Base-by-base conservation (phyloP, 2,888 invertebrate species). In the Tenthredo notha region DNA sequence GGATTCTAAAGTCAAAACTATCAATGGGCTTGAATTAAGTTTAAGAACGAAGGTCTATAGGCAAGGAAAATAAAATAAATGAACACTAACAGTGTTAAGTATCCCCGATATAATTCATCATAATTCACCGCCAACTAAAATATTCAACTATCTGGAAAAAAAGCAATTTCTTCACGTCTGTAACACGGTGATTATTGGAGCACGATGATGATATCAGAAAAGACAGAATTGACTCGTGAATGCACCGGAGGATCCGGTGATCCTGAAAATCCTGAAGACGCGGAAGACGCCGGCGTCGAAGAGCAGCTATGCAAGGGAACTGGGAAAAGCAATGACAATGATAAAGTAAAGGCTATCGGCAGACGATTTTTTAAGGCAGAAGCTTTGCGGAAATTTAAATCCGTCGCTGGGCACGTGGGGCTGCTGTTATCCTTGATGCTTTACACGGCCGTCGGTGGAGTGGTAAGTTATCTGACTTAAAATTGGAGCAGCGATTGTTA, bases 361-460 rank as follows among this genome's bases (percentile, higher is more conserved):
- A 83, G 70, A 21, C 61, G 47, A 43, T 85, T 87, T 29, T 80
- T 87, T 29, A 84, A 83, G 18, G 85, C 83, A 6, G 61, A 85
- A 85, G 86, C 87, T 10, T 5, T 88, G 12, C 85, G 80, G 77
- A 92, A 95, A 91, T 94, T 97, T 80, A 96, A 96, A 92, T 95
- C 95, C 21, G 95, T 96, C 18, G 91, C 96, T 80, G 96, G 97
- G 85, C 97, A 97, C 90, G 94, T 96, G 84, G 97, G 97, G 74
- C 94, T 98, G 86, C 94, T 97, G 87, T 94, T 97, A 77, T 96
- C 97, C 0, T 94, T 98, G 84, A 97, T 97, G 95, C 94, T 96
- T 85, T 98, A 97, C 91, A 97, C 97, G 0, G 96, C 96, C 47
- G 95, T 96, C 80, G 98, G 98, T 84, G 98, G 97, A 88, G 93